Conservation (phyloP, 2,888 invertebrate species). For the Ochropacha duplaris region DNA sequence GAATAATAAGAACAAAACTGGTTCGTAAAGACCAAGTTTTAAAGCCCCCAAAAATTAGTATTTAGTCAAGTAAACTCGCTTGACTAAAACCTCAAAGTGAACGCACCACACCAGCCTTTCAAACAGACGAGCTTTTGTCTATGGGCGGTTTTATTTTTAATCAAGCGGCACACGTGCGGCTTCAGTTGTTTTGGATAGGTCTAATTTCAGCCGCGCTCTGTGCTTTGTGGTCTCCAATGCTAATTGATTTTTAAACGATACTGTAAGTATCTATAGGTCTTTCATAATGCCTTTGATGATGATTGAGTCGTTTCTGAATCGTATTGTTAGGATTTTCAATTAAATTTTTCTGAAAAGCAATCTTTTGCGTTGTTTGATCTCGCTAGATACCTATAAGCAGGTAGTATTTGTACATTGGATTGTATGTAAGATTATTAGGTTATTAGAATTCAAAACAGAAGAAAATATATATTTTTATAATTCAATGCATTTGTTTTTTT, state of each 20-base stretch:
- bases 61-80: not conserved
- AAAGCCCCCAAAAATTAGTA: no score
- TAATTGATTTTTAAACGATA: constrained; percentile 74
- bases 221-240: constrained; percentile 53
- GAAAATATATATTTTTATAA: no score
- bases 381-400: no score
- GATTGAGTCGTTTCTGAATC: constrained; percentile 52
- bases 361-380: not conserved
- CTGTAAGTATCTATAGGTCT: constrained; percentile 26
- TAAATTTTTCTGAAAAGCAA: not conserved
- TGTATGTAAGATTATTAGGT: no score
- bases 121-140: constrained; percentile 55
- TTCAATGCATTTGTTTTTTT: no score
- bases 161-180: constrained; percentile 60
- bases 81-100: constrained; percentile 14
- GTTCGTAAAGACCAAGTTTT: no score
- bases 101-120: constrained; percentile 43
- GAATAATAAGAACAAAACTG: not conserved
- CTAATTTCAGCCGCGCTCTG: constrained; percentile 55
- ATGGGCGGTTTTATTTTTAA: constrained; percentile 72
- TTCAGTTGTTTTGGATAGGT: constrained; percentile 42
- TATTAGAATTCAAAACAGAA: no score
- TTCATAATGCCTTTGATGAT: constrained; percentile 46
- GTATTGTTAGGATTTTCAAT: not conserved
- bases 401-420: no score